A percentile compares a stretch with the other conserved stretches of the same genome.
These are phyloP conservation scores for Passerina amoena DNA, from an alignment of 2,113 vertebrate species.

Conservation along the genomic window DNA sequence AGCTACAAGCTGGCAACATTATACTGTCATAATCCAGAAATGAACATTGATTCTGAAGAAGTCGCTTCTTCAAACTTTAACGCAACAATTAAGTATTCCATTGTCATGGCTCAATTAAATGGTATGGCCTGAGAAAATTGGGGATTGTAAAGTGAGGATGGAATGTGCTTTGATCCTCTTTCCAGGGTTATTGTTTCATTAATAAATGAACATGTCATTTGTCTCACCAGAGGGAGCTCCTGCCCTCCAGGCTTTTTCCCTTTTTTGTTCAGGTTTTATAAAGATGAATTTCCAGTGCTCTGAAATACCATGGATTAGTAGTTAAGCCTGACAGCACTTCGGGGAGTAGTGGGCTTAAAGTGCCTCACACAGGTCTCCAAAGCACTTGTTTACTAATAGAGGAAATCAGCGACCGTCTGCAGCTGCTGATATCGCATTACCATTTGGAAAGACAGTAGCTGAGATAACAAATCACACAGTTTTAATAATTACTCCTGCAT, in stretches of 20 bases:
- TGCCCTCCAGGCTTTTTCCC: constrained; percentile 83
- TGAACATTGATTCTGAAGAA: constrained; percentile 73
- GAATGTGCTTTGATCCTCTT: constrained; percentile 96
- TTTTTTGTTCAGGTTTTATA: constrained; percentile 89
- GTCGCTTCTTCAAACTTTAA: constrained; percentile 80
- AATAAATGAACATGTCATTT: constrained; percentile 96
- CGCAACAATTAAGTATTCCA: constrained; percentile 84
- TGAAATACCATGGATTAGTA: constrained; percentile 90
- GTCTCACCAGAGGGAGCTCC: constrained; percentile 88
- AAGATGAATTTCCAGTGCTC: constrained; percentile 91
- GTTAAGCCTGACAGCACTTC: constrained; percentile 90
- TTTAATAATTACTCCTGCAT: constrained; percentile 88
- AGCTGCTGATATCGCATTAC: constrained; percentile 88
- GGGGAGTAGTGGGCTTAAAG: constrained; percentile 87
- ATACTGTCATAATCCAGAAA: constrained; percentile 71
- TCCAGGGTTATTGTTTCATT: constrained; percentile 95
- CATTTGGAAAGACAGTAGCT: constrained; percentile 86
- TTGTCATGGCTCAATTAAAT: constrained; percentile 88
- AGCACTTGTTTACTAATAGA: constrained; percentile 90
- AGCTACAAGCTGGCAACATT: constrained; percentile 56
- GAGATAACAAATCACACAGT: constrained; percentile 87
- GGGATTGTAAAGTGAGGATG: constrained; percentile 90
- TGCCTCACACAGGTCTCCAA: constrained; percentile 87
- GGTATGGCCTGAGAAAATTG: constrained; percentile 87
- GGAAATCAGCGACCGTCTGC: constrained; percentile 82